A percentile compares a stretch with the other conserved stretches of the same genome.
Conservation (phyloP, 2,888 invertebrate genomes). For the Pollenia amentaria region DNA sequence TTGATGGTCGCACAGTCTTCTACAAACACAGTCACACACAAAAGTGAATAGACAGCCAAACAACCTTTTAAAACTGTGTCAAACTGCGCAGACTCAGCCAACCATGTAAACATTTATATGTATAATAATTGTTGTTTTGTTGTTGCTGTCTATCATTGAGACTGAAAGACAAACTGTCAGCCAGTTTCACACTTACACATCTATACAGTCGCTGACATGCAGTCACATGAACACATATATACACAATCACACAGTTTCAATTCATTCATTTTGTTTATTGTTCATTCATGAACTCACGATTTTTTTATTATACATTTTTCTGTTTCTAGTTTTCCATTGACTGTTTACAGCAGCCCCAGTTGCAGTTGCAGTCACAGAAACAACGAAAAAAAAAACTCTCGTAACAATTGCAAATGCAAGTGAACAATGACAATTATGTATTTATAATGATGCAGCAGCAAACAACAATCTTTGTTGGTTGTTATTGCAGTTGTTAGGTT, state of each 20-base stretch:
- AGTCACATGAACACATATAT: no score
- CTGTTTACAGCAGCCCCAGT: conserved; percentile 25
- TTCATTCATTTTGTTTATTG: conserved; percentile 1
- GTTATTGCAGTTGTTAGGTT: conserved; percentile 2
- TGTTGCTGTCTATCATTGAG: conserved; percentile 10
- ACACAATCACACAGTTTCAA: conserved; percentile 8
- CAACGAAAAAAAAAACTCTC: conserved; percentile 12
- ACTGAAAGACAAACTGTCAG: conserved; percentile 19
- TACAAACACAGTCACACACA: background rate
- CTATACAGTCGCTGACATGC: background rate
- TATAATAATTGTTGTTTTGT: conserved; percentile 28
- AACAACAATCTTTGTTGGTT: conserved; percentile 24
- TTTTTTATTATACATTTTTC: background rate
- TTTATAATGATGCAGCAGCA: background rate
- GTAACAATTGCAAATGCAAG: conserved; percentile 39
- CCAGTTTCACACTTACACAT: conserved; percentile 29
- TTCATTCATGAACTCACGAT: conserved; percentile 36
- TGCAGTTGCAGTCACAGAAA: conserved; percentile 9
- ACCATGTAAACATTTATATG: conserved; percentile 62
- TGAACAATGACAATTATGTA: conserved; percentile 37
- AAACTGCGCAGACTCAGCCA: conserved; percentile 71
- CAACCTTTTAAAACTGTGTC: conserved; percentile 67
- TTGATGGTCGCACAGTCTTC: conserved; percentile 54
- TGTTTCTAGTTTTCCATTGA: conserved; percentile 34
- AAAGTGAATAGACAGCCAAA: conserved; percentile 9